Evolutionary conservation across 2,797 vertebrate species (phyloP), one percentile per base, ranked within the genome.

Genomic region (Austrolebias charrua): DNA sequence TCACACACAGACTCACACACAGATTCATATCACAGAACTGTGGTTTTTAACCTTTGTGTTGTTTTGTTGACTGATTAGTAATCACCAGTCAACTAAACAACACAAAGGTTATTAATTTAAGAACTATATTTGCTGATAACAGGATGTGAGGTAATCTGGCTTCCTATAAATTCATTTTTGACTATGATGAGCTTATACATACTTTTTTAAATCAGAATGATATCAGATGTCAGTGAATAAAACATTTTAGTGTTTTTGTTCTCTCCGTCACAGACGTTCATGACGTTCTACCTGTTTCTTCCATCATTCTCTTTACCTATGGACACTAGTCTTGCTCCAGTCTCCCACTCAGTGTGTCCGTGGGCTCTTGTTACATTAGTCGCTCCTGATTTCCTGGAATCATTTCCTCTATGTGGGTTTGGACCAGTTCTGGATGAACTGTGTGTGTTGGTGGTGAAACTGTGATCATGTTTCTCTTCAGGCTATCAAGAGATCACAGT

Each of bases 361-460:
- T 0, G 1, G n/a, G 56, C 79, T 42, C 78, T 81, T 78, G 58
- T 83, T 82, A 29, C 45, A 82, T 66, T 80, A 84, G 84, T 87
- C 69, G 63, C 66, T 66, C 55, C 66, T 76, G 70, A 85, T 86
- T 88, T 82, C 81, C 66, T 35, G 53, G 53, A 71, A 59, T 78
- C 70, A 84, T 86, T 88, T 85, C 75, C 76, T 76, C 46, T 76
- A 65, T 79, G 79, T 88, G 75, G 85, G 80, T 33, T 78, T 38
- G 66, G 57, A 67, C 55, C 40, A 46, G 73, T 83, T 82, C 16
- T 75, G 59, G 51, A 40, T 61, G 63, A 57, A 38, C 19, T 70
- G 33, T 63, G 1, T 48, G 20, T 42, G 14, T 60, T 24, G 6
- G 18, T 60, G 20, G 55, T 76, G 56, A 63, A 73, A 67, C 64